Evolutionary conservation across 2,888 invertebrate species (phyloP), one percentile per base, ranked within the genome.

Genomic region (Erebia palarica): DNA sequence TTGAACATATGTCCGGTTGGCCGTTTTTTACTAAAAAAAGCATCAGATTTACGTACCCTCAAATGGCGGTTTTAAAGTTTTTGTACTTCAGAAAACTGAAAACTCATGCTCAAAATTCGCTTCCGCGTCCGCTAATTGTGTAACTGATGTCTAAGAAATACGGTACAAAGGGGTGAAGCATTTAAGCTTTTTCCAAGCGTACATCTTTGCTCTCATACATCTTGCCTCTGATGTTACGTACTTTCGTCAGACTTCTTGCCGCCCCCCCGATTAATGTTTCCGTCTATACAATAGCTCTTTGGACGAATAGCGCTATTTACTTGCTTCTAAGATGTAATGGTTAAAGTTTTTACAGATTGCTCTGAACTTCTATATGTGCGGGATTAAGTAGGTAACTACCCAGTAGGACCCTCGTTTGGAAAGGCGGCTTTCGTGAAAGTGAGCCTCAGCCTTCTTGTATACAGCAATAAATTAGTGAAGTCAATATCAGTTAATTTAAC

Each of bases 91-190:
- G 36, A 44, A 44, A 44, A 11, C 13, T 47, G 47, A 47, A 47
- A 47, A 47, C 3, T 47, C 47, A 47, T 13, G 13, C 3, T 13
- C 4, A 11, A 47, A 21, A 64, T 36, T 21, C 72, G 59, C 55
- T 72, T 51, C 65, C 70, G 59, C 70, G 53, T 61, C 53, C 72
- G 66, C 72, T 58, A 27, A 65, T 65, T 68, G 36, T 61, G 60
- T 69, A 65, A 65, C 47, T 57, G 69, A 59, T 64, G 69, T 65
- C 68, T 75, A 74, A 77, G 74, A 74, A 75, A 78, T 73, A 75
- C 71, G 68, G 69, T 76, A 76, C 75, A 77, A 77, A 78, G 73
- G 75, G 76, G 70, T 74, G 68, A 69, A 76, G 68, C 73, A 53
- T 76, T 75, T 70, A 72, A 70, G 72, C 72, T 73, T 72, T 71